Conservation (phyloP, 2,113 vertebrate species). For the Peromyscus californicus region DNA sequence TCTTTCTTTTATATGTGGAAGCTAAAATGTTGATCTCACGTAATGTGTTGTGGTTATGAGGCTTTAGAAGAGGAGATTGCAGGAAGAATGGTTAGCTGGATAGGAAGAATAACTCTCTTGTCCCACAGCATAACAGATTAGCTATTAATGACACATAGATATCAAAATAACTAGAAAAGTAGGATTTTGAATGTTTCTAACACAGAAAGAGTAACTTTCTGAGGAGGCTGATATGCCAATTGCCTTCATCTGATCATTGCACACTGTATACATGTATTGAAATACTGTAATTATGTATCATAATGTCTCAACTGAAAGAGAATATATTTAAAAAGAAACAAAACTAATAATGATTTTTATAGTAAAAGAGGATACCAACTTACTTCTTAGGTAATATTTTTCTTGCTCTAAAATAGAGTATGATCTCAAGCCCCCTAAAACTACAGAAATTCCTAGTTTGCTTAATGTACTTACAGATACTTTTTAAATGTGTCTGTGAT, state of each 20-base stretch:
- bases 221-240: neutral
- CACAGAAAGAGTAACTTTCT: neutral
- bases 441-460: neutral
- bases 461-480: neutral
- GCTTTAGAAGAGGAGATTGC: neutral
- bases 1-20: neutral
- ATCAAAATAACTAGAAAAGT: neutral
- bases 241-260: neutral
- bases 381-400: constrained; percentile 30
- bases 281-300: neutral
- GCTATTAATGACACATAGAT: neutral
- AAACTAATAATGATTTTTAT: neutral
- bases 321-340: neutral
- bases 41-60: neutral
- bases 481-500: neutral
- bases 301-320: neutral
- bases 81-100: neutral
- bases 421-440: neutral
- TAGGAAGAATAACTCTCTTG: neutral
- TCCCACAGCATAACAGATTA: neutral
- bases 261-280: neutral
- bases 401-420: constrained; percentile 13
- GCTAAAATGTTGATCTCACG: neutral
- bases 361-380: neutral
- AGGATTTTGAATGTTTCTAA: neutral